Evolutionary conservation across 2,888 invertebrate genomes (phyloP), one percentile per base, ranked within the genome.

Genomic region (Andrena chrysosceles): DNA sequence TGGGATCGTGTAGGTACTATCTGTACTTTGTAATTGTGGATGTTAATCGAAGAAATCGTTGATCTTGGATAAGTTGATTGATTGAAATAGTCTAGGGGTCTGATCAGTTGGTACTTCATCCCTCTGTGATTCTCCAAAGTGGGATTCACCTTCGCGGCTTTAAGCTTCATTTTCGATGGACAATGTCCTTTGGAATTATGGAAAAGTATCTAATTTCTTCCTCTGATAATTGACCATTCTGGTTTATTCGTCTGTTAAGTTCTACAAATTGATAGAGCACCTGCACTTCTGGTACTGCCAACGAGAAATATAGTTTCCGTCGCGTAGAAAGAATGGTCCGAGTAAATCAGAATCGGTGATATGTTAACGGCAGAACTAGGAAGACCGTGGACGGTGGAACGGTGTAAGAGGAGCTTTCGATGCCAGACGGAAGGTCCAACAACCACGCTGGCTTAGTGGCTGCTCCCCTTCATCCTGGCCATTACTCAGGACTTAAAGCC

Each of bases 401-500:
- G 33, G 35, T 59, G 52, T 29, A 48, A 66, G 76, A 72, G 63
- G 56, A 79, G 78, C 69, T 86, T 74, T 76, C 85, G 78, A 87
- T 85, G 78, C 68, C 81, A 74, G 69, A 85, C 72, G 87, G 84
- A 87, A 86, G 84, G 83, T 80, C 85, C 85, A 80, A 87, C 84
- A 87, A 81, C 77, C 77, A 72, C 70, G 84, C 84, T 79, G 77
- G 79, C 82, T 85, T 84, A 84, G 84, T 80, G 71, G 84, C 84
- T 83, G 83, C 77, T 20, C 78, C 64, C 81, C 85, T 72, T 85
- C 80, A 84, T 85, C 85, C 85, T 33, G 60, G 83, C 84, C 83
- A 89, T 88, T 89, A 89, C 84, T 90, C 87, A 85, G 77, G 78
- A 63, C 78, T 81, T 82, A 82, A 76, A 85, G 79, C 85, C 87